Evolutionary conservation across 2,113 vertebrate genomes (phyloP).

Genomic region (Progne subis): DNA sequence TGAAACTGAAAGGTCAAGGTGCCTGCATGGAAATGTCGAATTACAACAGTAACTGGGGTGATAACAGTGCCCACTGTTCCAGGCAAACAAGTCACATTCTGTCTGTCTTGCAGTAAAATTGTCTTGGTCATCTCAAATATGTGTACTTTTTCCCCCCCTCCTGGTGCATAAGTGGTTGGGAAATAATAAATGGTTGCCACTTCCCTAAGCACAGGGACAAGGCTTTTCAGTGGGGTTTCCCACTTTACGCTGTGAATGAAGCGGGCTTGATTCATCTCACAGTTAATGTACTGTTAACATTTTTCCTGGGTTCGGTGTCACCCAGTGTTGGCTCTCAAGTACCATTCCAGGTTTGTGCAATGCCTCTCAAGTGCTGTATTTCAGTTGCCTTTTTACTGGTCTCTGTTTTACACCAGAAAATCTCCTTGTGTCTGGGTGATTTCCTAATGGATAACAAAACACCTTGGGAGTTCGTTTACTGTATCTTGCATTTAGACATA

Average conservation of each 20-base stretch:
- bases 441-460: slow-evolving; percentile 36
- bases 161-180: not conserved
- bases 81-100: slow-evolving; percentile 50
- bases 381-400: slow-evolving; percentile 12
- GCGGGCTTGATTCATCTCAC: not conserved
- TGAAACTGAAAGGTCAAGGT: slow-evolving; percentile 13
- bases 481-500: not conserved
- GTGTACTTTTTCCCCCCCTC: not conserved
- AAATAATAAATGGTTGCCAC: not conserved
- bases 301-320: not conserved
- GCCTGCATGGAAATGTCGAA: not conserved
- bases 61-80: slow-evolving; percentile 11
- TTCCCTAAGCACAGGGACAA: not conserved
- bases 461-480: not conserved
- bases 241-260: not conserved
- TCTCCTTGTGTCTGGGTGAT: not conserved
- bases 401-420: not conserved
- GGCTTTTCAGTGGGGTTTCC: slow-evolving; percentile 23
- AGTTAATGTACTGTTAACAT: not conserved
- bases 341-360: not conserved
- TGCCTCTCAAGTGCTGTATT: not conserved
- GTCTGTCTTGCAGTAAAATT: slow-evolving; percentile 46
- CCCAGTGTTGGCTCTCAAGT: not conserved
- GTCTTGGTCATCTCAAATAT: slow-evolving; percentile 3
- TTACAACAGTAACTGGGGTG: not conserved